phyloP scores from a whole-genome alignment of 2,888 invertebrate species.

The Caenorhabditis wallacei region DNA sequence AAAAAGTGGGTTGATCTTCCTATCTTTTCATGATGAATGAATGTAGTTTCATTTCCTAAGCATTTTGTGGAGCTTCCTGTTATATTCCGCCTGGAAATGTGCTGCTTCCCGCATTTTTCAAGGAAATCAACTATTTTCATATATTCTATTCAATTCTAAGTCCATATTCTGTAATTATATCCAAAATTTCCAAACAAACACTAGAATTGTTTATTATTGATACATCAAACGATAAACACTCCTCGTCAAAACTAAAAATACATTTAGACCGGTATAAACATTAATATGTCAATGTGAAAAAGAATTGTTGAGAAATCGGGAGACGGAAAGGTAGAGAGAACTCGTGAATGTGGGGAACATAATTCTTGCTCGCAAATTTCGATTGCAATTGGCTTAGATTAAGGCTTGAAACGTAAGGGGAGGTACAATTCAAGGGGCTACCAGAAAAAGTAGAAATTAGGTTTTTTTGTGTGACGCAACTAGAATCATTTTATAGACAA shows the following conservation, averaged over 20 bases:
- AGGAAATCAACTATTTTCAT: no score
- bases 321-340: constrained; percentile 14
- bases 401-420: not conserved
- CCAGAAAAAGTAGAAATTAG: constrained; percentile 6
- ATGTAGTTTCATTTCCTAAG: constrained; percentile 21
- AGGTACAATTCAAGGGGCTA: constrained; percentile 10
- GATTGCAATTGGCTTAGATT: not conserved
- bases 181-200: no score
- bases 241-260: not conserved
- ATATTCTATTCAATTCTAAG: no score
- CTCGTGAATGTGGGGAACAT: constrained; percentile 9
- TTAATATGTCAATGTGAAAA: constrained; percentile 26
- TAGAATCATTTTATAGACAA: constrained; percentile 9
- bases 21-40: not conserved
- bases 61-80: not conserved
- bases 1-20: constrained; percentile 16
- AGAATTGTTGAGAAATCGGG: constrained; percentile 21
- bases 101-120: no score
- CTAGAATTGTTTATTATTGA: no score
- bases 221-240: no score
- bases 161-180: no score
- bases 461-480: constrained; percentile 3
- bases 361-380: not conserved
- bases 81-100: no score
- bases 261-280: constrained; percentile 11